Evolutionary conservation across 2,797 vertebrate genomes (phyloP).

Genomic region (Arnoldichthys spilopterus): DNA sequence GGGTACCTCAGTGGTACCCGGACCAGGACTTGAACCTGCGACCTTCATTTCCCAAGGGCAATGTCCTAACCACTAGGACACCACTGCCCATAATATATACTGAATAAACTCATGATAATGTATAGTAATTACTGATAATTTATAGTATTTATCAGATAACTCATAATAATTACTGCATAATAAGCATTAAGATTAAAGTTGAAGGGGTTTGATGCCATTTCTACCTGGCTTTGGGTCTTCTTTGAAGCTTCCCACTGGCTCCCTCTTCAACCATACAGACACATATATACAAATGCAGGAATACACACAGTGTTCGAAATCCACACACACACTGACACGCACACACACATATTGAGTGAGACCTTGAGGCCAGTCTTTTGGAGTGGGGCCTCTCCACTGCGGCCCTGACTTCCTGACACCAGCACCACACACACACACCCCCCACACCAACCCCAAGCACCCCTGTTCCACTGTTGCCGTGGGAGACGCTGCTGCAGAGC

Average conservation of each 20-base stretch:
- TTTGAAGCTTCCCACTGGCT: conserved; percentile 40
- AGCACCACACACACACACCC: conserved; percentile 20
- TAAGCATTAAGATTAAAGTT: neutral
- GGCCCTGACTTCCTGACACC: conserved; percentile 83
- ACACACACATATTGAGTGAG: conserved; percentile 65
- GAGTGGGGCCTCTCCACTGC: conserved; percentile 77
- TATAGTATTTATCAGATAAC: neutral
- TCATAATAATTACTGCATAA: neutral
- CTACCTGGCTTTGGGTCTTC: conserved; percentile 34
- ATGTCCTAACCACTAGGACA: too few species aligned
- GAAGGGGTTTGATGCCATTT: conserved; percentile 1
- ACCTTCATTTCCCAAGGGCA: too few species aligned
- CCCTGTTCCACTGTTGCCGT: conserved; percentile 85
- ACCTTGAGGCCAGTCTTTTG: conserved; percentile 81
- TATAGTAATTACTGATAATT: neutral
- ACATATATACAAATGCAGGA: conserved; percentile 44
- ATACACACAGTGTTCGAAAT: conserved; percentile 43
- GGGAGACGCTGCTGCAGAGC: conserved; percentile 85
- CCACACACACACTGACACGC: conserved; percentile 18
- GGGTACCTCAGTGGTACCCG: too few species aligned
- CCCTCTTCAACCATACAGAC: conserved; percentile 33
- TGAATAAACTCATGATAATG: too few species aligned
- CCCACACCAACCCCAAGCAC: conserved; percentile 67
- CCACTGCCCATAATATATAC: too few species aligned
- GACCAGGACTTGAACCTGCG: too few species aligned